Percentiles rank a stretch among this genome's conserved stretches.
Conservation (phyloP, 2,113 vertebrate species). For the Pipra filicauda region DNA sequence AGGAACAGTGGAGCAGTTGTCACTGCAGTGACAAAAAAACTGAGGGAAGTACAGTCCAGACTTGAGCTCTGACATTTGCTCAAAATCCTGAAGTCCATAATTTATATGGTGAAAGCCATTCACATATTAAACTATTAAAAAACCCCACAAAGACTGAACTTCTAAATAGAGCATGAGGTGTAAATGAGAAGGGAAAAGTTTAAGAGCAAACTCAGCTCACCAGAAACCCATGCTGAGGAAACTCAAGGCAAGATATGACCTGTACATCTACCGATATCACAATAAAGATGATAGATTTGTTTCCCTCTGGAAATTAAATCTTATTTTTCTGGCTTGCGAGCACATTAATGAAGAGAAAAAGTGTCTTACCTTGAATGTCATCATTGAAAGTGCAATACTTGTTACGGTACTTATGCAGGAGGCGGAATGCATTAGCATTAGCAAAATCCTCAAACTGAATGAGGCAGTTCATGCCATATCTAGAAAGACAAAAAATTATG, state of each 20-base stretch:
- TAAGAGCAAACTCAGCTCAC: background rate
- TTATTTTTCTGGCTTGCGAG: background rate
- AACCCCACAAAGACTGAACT: background rate
- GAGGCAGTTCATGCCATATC: constrained; percentile 92
- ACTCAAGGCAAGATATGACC: background rate
- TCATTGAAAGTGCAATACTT: constrained; percentile 98
- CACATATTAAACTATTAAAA: background rate
- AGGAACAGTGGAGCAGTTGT: background rate
- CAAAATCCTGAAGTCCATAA: background rate
- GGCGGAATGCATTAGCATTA: constrained; percentile 93
- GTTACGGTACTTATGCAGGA: constrained; percentile 91
- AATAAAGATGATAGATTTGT: background rate
- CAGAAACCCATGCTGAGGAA: background rate
- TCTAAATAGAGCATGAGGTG: background rate
- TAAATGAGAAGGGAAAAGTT: background rate
- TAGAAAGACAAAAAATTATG: constrained; percentile 57
- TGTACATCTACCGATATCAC: background rate
- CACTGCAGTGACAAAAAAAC: background rate
- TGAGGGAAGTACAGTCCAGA: background rate
- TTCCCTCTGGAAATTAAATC: background rate
- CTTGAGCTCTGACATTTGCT: background rate
- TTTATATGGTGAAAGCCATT: background rate
- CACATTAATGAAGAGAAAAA: background rate
- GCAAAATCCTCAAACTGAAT: constrained; percentile 99
- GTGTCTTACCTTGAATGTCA: constrained; percentile 93